These are phyloP conservation scores for Nycticebus coucang DNA, from an alignment of 2,113 vertebrate species.

Conservation along the genomic window DNA sequence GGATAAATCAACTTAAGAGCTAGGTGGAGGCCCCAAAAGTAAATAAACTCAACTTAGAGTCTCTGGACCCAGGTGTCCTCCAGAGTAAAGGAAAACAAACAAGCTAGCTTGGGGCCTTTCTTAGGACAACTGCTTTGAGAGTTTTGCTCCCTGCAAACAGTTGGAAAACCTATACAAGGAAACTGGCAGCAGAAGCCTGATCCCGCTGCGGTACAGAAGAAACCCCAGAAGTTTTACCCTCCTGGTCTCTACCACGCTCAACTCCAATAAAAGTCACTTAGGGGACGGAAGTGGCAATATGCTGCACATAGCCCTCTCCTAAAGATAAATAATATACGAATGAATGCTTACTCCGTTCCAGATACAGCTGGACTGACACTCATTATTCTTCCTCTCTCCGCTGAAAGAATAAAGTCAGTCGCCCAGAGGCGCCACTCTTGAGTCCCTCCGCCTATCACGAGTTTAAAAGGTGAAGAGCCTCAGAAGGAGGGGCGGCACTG, in stretches of 20 bases:
- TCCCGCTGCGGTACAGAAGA: neutral
- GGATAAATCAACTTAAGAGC: neutral
- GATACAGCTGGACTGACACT: neutral
- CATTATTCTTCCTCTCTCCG: neutral
- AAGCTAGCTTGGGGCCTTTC: neutral
- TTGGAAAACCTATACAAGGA: neutral
- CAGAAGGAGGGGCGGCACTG: neutral
- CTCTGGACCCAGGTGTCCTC: slow-evolving; percentile 38
- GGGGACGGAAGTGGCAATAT: neutral
- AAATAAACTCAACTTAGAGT: slow-evolving; percentile 5
- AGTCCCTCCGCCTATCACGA: neutral
- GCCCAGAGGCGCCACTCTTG: neutral
- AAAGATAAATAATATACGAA: neutral
- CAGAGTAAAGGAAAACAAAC: slow-evolving; percentile 8
- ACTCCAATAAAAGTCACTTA: neutral
- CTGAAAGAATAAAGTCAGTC: neutral
- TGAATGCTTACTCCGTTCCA: neutral
- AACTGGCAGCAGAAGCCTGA: neutral
- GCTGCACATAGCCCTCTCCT: neutral
- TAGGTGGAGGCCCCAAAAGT: neutral
- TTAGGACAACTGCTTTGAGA: neutral
- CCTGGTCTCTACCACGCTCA: neutral
- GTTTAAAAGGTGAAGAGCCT: neutral
- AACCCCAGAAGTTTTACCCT: neutral
- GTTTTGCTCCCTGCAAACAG: neutral